A percentile compares a stretch with the other conserved stretches of the same genome.
phyloP scores from a whole-genome alignment of 2,797 vertebrate species.

The Nyctibius grandis region DNA sequence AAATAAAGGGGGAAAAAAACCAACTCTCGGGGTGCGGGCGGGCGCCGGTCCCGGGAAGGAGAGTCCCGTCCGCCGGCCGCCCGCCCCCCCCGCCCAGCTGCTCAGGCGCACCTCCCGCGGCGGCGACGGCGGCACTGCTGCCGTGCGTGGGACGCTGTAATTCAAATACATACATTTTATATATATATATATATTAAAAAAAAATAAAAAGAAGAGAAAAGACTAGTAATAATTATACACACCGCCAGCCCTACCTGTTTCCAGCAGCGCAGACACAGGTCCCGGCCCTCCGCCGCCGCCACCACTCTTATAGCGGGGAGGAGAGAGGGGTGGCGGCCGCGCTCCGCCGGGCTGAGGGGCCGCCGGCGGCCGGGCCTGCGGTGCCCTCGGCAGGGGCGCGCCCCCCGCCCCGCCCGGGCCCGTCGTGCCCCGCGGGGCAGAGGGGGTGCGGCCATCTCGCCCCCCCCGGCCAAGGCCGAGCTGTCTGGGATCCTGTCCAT shows the following conservation, averaged over 20 bases:
- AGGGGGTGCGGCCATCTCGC: background rate
- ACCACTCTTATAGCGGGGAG: background rate
- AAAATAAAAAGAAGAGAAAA: no score
- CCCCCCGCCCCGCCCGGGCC: background rate
- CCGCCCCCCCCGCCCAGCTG: background rate
- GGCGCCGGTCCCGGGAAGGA: background rate
- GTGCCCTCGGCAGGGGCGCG: background rate
- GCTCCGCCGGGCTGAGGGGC: background rate
- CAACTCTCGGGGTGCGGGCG: rapidly evolving
- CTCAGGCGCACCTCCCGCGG: background rate
- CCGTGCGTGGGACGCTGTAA: background rate
- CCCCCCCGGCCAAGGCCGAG: background rate
- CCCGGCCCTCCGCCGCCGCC: background rate
- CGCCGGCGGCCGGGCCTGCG: background rate
- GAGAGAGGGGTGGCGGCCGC: background rate
- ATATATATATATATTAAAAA: background rate
- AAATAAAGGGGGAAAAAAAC: background rate
- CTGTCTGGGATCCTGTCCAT: rapidly evolving
- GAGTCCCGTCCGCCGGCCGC: background rate
- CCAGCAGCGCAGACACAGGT: background rate
- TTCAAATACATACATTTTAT: background rate
- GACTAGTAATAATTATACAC: rapidly evolving
- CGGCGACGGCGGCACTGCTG: background rate
- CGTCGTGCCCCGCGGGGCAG: background rate
- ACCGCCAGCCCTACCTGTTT: background rate